A percentile compares a stretch with the other conserved stretches of the same genome.
These are phyloP conservation scores for Heliconius erato DNA, from an alignment of 2,888 invertebrate genomes.

Conservation along the genomic window DNA sequence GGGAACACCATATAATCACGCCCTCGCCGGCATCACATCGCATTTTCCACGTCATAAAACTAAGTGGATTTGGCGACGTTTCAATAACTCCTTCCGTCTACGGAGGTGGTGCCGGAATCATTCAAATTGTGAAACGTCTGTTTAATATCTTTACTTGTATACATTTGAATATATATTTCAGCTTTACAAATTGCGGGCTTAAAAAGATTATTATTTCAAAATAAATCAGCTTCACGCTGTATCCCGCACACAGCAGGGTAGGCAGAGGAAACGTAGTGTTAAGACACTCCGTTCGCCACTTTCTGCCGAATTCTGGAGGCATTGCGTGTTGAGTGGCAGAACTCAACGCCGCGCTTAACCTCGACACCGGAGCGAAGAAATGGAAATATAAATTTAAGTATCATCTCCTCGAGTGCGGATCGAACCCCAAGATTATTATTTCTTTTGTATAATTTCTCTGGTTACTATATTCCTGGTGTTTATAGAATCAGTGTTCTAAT, in stretches of 20 bases:
- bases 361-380: too few relatives aligned
- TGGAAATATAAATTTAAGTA: too few relatives aligned
- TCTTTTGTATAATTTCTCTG: neutral
- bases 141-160: slow-evolving; percentile 14
- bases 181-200: neutral
- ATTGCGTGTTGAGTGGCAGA: too few relatives aligned
- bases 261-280: too few relatives aligned
- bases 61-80: slow-evolving; percentile 82
- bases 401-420: too few relatives aligned
- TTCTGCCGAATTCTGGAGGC: too few relatives aligned
- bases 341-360: too few relatives aligned
- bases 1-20: slow-evolving; percentile 56
- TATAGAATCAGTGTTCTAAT: neutral
- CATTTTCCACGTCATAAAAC: slow-evolving; percentile 81
- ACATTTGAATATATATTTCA: neutral
- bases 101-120: slow-evolving; percentile 54
- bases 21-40: slow-evolving; percentile 64
- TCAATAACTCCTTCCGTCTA: slow-evolving; percentile 72
- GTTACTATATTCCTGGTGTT: neutral
- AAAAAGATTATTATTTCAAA: neutral
- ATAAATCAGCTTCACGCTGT: too few relatives aligned
- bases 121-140: slow-evolving; percentile 28
- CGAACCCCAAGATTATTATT: too few relatives aligned
- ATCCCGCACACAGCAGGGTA: too few relatives aligned
- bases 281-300: too few relatives aligned